Conservation (phyloP, 2,888 invertebrate species). For the Drosophila melanosoma region DNA sequence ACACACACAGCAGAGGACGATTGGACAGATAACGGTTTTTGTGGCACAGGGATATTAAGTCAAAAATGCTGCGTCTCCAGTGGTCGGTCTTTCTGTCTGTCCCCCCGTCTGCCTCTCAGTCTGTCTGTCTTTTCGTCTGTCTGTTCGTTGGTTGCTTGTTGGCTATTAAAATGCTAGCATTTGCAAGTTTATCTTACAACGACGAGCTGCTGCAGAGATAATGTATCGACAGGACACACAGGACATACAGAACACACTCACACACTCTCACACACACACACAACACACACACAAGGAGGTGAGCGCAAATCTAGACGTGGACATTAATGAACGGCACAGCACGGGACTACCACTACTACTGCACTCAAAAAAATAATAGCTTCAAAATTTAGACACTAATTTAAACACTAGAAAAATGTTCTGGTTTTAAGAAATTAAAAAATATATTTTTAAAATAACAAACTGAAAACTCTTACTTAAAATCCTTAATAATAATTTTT, state of each 20-base stretch:
- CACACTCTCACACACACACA: neutral
- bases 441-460: neutral
- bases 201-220: constrained; percentile 52
- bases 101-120: neutral
- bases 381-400: neutral
- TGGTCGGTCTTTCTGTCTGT: constrained; percentile 13
- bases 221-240: constrained; percentile 67
- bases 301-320: constrained; percentile 70
- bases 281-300: constrained; percentile 52
- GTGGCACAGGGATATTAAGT: constrained; percentile 65
- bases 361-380: neutral
- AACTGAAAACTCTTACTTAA: no score
- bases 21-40: constrained; percentile 40
- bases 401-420: neutral
- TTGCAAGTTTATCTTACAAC: constrained; percentile 78
- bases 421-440: neutral
- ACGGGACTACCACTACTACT: constrained; percentile 1
- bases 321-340: constrained; percentile 74
- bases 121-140: neutral
- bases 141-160: constrained; percentile 30
- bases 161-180: constrained; percentile 79
- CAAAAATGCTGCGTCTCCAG: constrained; percentile 66
- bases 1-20: constrained; percentile 30
- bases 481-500: no score
- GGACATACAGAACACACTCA: neutral